Evolutionary conservation across 2,797 vertebrate genomes (phyloP).

Genomic region (Ptychobarbus kaznakovi): DNA sequence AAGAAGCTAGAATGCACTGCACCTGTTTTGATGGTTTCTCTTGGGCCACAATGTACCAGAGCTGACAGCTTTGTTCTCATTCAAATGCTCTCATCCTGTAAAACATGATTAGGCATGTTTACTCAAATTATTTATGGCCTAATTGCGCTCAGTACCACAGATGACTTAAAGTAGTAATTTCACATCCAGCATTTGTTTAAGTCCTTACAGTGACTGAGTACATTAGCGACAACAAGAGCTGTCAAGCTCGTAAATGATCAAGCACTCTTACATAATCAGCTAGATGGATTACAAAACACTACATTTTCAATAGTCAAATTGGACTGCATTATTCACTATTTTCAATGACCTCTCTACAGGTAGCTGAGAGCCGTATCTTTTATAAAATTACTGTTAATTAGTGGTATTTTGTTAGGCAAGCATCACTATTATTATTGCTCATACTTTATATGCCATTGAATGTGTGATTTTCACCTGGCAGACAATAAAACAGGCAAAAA

Average conservation of each 20-base stretch:
- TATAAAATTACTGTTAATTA: constrained; percentile 25
- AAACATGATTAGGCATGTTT: constrained; percentile 33
- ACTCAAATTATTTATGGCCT: constrained; percentile 28
- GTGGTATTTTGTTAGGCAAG: neutral
- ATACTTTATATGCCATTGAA: neutral
- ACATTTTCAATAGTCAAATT: constrained; percentile 19
- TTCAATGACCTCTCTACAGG: constrained; percentile 8
- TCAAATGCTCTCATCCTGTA: constrained; percentile 7
- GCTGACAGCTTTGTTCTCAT: constrained; percentile 13
- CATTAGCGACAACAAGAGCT: constrained; percentile 20
- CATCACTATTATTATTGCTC: neutral
- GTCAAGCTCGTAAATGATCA: constrained; percentile 25
- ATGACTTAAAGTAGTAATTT: constrained; percentile 4
- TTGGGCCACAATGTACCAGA: neutral
- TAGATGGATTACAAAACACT: neutral
- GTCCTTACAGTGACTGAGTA: constrained; percentile 10
- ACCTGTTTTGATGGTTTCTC: constrained; percentile 14
- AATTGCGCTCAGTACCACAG: constrained; percentile 1
- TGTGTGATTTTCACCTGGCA: neutral
- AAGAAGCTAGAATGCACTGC: constrained; percentile 35
- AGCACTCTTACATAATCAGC: constrained; percentile 25
- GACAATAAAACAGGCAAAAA: neutral
- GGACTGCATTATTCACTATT: constrained; percentile 9
- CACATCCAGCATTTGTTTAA: neutral
- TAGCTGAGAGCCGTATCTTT: constrained; percentile 2